These are phyloP conservation scores for Cheilosia impressa DNA, from an alignment of 2,888 invertebrate species.

Conservation along the genomic window DNA sequence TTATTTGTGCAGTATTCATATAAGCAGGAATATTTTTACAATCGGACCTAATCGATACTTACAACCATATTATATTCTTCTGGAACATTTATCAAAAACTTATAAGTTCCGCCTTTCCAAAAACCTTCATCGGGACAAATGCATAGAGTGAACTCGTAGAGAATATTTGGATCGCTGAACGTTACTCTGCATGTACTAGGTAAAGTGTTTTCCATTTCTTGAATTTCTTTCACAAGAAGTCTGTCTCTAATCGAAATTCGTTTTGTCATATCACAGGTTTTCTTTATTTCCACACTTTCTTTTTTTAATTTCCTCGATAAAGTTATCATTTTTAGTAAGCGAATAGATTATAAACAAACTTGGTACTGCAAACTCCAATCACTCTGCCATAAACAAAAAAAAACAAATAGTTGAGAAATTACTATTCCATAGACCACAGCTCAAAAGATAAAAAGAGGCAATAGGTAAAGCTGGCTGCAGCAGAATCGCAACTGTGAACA, in stretches of 20 bases:
- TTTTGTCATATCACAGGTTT: constrained; percentile 78
- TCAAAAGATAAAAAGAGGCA: too few relatives aligned
- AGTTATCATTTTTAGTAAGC: constrained; percentile 62
- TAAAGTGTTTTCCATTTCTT: constrained; percentile 94
- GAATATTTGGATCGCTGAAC: constrained; percentile 92
- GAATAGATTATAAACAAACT: constrained; percentile 50
- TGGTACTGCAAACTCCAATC: neutral
- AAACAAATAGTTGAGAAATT: neutral
- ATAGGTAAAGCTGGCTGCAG: too few relatives aligned
- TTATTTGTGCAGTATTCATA: too few relatives aligned
- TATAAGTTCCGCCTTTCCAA: constrained; percentile 94
- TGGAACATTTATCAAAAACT: constrained; percentile 93
- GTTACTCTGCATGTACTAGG: constrained; percentile 91
- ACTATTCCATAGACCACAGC: too few relatives aligned
- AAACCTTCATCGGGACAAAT: constrained; percentile 94
- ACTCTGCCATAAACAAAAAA: constrained; percentile 42
- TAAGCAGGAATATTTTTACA: too few relatives aligned
- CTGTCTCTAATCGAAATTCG: constrained; percentile 86
- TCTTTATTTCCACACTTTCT: constrained; percentile 60
- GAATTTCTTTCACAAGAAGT: constrained; percentile 88
- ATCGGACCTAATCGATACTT: constrained; percentile 82
- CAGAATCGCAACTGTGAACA: too few relatives aligned
- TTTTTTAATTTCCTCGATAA: constrained; percentile 68
- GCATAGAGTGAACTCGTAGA: constrained; percentile 91
- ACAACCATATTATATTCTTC: constrained; percentile 99